phyloP scores from a whole-genome alignment of 2,113 vertebrate genomes.

The Cyphomyrus discorhynchus region DNA sequence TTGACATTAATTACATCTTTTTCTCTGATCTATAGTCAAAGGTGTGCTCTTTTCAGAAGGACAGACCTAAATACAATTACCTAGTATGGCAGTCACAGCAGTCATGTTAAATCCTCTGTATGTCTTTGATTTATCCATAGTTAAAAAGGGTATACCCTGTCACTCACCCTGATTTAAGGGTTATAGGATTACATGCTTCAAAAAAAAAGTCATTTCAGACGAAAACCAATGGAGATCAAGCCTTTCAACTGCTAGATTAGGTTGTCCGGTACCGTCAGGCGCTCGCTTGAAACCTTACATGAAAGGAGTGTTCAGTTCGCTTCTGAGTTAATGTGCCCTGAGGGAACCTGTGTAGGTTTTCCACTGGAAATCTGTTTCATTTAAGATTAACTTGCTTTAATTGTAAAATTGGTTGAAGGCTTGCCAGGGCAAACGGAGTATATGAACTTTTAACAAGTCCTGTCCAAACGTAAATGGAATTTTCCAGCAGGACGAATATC shows the following conservation, averaged over 20 bases:
- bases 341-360: conserved; percentile 28
- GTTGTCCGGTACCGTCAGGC: conserved; percentile 23
- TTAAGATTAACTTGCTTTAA: conserved; percentile 38
- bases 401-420: conserved; percentile 43
- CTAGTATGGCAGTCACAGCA: conserved; percentile 30
- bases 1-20: conserved; percentile 45
- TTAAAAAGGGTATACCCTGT: conserved; percentile 42
- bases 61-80: conserved; percentile 11
- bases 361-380: conserved; percentile 37
- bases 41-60: neutral
- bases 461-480: conserved; percentile 15
- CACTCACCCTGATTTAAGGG: conserved; percentile 17
- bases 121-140: conserved; percentile 31
- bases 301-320: conserved; percentile 10
- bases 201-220: conserved; percentile 38
- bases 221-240: conserved; percentile 38
- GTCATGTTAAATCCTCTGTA: conserved; percentile 32
- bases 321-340: conserved; percentile 36
- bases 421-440: conserved; percentile 16
- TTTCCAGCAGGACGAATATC: conserved; percentile 26
- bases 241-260: conserved; percentile 43
- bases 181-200: conserved; percentile 47
- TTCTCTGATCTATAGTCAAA: conserved; percentile 35
- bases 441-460: neutral
- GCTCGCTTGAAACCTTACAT: conserved; percentile 26